Evolutionary conservation across 2,113 vertebrate species (phyloP).

Genomic region (Perca schrenkii): DNA sequence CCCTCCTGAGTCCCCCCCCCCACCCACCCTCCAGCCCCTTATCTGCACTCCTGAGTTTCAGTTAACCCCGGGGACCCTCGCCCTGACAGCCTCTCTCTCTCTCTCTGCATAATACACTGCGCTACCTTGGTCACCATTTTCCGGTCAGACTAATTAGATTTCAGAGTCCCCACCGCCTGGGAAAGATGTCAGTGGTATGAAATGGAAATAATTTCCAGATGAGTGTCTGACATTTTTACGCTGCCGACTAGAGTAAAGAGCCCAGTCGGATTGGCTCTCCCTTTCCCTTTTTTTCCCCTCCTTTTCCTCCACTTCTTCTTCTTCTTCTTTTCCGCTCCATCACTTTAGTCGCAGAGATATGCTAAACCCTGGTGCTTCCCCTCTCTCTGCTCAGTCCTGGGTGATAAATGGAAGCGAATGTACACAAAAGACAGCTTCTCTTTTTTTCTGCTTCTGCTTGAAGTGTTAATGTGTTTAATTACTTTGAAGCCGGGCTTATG

Average conservation of each 20-base stretch:
- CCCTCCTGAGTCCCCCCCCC: conserved; percentile 57
- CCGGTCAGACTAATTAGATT: conserved; percentile 84
- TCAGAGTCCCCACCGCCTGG: conserved; percentile 57
- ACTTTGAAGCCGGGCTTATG: conserved; percentile 58
- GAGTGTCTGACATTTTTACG: conserved; percentile 82
- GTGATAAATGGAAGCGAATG: conserved; percentile 68
- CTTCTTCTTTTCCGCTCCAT: conserved; percentile 61
- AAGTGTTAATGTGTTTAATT: conserved; percentile 79
- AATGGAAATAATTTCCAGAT: conserved; percentile 85
- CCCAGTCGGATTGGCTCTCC: conserved; percentile 42
- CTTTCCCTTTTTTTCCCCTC: not conserved
- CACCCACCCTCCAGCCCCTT: conserved; percentile 50
- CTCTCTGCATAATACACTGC: conserved; percentile 69
- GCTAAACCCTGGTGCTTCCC: conserved; percentile 59
- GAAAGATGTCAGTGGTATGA: conserved; percentile 76
- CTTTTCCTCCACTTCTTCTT: not conserved
- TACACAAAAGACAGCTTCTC: conserved; percentile 69
- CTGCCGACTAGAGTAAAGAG: conserved; percentile 73
- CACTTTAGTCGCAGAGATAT: conserved; percentile 71
- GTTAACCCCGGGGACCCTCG: conserved; percentile 76
- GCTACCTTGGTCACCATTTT: conserved; percentile 71
- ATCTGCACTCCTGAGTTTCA: conserved; percentile 78
- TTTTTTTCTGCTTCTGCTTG: conserved; percentile 63
- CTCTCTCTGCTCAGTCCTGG: conserved; percentile 24
- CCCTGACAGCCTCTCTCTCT: conserved; percentile 47